phyloP scores from a whole-genome alignment of 2,113 vertebrate species.

The Prolemur simus region DNA sequence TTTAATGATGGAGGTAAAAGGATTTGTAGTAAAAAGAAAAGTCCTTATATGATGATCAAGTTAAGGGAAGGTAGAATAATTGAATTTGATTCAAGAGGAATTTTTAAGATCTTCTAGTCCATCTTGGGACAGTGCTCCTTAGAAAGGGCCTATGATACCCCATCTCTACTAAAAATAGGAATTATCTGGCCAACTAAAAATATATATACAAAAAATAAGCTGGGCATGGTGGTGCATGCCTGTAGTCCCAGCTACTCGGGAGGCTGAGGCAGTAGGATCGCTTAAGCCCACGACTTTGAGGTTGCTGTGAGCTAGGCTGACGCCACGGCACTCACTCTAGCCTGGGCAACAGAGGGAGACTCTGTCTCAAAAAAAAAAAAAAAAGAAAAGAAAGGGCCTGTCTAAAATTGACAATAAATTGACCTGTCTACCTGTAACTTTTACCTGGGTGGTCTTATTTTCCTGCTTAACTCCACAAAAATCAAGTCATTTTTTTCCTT shows the following conservation, averaged over 20 bases:
- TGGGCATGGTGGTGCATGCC: too few species aligned
- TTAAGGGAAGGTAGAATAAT: neutral
- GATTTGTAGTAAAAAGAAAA: neutral
- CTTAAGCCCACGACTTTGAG: too few species aligned
- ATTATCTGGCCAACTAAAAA: too few species aligned
- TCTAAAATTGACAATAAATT: too few species aligned
- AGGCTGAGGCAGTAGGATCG: too few species aligned
- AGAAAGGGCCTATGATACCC: neutral
- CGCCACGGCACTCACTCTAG: too few species aligned
- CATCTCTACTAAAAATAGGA: too few species aligned
- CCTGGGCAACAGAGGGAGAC: too few species aligned
- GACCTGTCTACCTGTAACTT: neutral
- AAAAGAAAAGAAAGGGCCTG: neutral
- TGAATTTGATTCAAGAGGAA: neutral
- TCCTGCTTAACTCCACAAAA: neutral
- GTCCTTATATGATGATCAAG: neutral
- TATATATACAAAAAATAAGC: too few species aligned
- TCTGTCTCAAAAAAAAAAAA: too few species aligned
- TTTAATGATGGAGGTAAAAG: slow-evolving; percentile 23
- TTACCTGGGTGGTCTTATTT: neutral
- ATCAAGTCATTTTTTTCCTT: neutral
- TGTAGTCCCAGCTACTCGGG: too few species aligned
- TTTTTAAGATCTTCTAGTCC: neutral
- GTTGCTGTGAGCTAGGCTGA: too few species aligned
- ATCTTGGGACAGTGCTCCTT: neutral